A percentile compares a stretch with the other conserved stretches of the same genome.
Conservation (phyloP, 2,888 invertebrate species). For the Mycalesis mineus region DNA sequence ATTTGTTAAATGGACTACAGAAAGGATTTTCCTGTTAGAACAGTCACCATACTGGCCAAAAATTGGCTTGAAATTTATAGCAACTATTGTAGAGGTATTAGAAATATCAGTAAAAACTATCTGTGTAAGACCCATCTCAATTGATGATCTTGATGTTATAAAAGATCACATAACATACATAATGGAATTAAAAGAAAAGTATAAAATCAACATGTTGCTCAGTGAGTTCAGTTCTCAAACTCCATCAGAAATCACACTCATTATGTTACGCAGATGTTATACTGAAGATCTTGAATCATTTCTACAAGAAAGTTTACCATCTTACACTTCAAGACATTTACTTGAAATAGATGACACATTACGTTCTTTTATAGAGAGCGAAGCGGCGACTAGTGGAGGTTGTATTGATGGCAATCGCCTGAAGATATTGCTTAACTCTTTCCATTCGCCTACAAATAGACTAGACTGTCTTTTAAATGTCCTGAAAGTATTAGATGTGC, state of each 20-base stretch:
- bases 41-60: conserved; percentile 73
- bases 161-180: conserved; percentile 63
- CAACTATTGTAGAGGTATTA: conserved; percentile 55
- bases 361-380: conserved; percentile 60
- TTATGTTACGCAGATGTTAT: conserved; percentile 71
- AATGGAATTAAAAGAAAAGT: conserved; percentile 65
- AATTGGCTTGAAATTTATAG: conserved; percentile 68
- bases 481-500: conserved; percentile 65
- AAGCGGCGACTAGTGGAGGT: conserved; percentile 63
- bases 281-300: conserved; percentile 67
- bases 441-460: conserved; percentile 55
- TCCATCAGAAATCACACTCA: conserved; percentile 63
- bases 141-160: conserved; percentile 63
- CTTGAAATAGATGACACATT: conserved; percentile 68
- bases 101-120: conserved; percentile 60
- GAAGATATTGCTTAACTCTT: conserved; percentile 56
- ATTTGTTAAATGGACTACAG: conserved; percentile 70
- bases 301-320: conserved; percentile 61
- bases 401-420: conserved; percentile 60
- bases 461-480: conserved; percentile 65
- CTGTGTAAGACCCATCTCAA: conserved; percentile 59
- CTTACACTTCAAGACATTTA: conserved; percentile 57
- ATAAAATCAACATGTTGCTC: conserved; percentile 67
- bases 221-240: conserved; percentile 63
- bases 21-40: conserved; percentile 65